A percentile compares a stretch with the other conserved stretches of the same genome.
Evolutionary conservation across 1,140 invertebrate genomes (phyloP).

Genomic region (Episyrphus balteatus): DNA sequence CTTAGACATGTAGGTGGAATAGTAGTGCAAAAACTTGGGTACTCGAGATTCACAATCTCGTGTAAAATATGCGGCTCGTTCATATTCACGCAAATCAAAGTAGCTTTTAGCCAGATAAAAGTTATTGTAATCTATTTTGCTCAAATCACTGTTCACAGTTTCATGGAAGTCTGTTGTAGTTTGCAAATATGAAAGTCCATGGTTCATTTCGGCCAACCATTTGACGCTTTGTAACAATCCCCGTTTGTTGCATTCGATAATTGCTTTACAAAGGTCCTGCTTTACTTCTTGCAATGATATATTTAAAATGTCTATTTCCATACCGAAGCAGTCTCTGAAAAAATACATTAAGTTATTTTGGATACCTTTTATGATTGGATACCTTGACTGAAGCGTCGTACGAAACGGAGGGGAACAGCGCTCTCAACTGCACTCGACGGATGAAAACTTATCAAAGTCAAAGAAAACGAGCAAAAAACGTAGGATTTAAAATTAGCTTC

Average conservation of each 20-base stretch:
- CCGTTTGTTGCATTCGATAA: conserved; percentile 33
- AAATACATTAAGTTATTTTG: no score
- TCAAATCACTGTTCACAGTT: conserved; percentile 21
- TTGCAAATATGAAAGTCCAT: conserved; percentile 56
- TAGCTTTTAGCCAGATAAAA: conserved; percentile 79
- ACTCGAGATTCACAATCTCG: conserved; percentile 50
- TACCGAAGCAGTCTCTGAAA: no score
- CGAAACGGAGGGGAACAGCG: no score
- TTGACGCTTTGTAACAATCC: conserved; percentile 45
- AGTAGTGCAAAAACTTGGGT: conserved; percentile 74
- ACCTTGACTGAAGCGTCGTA: no score
- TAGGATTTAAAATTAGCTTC: no score
- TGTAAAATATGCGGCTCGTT: conserved; percentile 76
- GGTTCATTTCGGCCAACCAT: conserved; percentile 78
- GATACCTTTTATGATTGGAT: no score
- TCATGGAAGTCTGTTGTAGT: conserved; percentile 33
- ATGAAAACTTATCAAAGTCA: no score
- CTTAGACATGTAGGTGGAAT: conserved; percentile 74
- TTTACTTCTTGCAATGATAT: conserved; percentile 17
- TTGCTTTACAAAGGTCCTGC: conserved; percentile 24
- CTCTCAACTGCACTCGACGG: no score
- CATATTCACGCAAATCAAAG: conserved; percentile 87
- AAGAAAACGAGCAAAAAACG: no score
- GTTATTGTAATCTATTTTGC: conserved; percentile 43
- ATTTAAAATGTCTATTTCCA: no score